Percentiles rank a stretch among this genome's conserved stretches.
Evolutionary conservation across 2,113 vertebrate genomes (phyloP).

Genomic region (Urocolius indicus): DNA sequence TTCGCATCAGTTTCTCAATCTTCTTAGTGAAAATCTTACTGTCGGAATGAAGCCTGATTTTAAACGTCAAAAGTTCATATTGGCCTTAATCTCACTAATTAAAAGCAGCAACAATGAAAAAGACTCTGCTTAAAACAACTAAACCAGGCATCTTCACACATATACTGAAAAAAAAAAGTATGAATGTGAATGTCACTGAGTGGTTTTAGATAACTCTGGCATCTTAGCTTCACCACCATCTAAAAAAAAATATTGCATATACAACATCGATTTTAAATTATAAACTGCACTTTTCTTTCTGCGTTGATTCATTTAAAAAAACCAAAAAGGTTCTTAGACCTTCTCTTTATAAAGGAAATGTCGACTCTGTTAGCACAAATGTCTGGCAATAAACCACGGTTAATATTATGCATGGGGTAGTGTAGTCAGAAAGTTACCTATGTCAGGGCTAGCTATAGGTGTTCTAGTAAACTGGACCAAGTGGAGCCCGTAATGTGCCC

Average conservation of each 20-base stretch:
- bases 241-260: neutral
- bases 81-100: neutral
- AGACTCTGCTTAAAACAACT: neutral
- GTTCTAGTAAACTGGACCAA: neutral
- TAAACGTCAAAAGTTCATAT: neutral
- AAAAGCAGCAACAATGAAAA: neutral
- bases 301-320: neutral
- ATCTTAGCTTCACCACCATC: neutral
- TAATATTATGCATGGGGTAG: neutral
- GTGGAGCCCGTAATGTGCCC: neutral
- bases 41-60: neutral
- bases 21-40: neutral
- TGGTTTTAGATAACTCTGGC: neutral
- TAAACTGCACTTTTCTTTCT: neutral
- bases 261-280: neutral
- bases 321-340: neutral
- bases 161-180: accelerated
- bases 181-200: neutral
- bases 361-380: neutral
- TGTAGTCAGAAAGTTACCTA: neutral
- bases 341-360: neutral
- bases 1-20: neutral
- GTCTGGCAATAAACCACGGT: neutral
- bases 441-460: neutral
- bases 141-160: neutral